Percentiles rank a stretch among this genome's conserved stretches.
These are phyloP conservation scores for Pseudococcus longispinus DNA, from an alignment of 2,888 invertebrate species.

Conservation along the genomic window DNA sequence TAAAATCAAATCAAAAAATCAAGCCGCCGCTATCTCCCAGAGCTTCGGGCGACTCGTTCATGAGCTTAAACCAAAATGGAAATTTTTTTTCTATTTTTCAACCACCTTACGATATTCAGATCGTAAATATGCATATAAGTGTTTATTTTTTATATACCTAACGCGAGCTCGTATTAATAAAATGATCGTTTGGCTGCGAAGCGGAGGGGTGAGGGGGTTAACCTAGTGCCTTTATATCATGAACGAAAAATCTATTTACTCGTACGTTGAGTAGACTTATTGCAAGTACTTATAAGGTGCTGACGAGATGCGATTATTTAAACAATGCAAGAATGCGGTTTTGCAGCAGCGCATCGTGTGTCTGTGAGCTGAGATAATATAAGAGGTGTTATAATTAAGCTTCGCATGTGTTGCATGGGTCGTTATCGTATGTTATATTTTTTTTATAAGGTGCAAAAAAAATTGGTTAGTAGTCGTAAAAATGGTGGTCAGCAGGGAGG, in stretches of 20 bases:
- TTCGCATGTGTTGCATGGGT: not conserved
- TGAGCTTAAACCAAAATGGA: not conserved
- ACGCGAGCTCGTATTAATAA: no score
- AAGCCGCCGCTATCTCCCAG: not conserved
- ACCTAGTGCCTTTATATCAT: not conserved
- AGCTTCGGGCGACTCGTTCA: not conserved
- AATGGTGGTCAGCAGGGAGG: not conserved
- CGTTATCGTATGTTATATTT: not conserved
- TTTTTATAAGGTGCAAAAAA: not conserved
- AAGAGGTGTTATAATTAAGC: constrained; percentile 1
- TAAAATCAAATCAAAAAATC: constrained; percentile 12
- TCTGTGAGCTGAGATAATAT: not conserved
- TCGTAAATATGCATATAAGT: not conserved
- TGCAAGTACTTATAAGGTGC: not conserved
- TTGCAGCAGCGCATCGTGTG: not conserved
- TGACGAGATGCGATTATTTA: not conserved
- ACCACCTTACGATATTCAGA: not conserved
- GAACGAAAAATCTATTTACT: not conserved
- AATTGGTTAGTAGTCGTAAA: not conserved
- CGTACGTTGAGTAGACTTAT: not conserved
- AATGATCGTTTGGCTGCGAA: not conserved
- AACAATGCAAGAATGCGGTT: constrained; percentile 22
- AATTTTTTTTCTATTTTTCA: not conserved
- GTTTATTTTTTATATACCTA: not conserved
- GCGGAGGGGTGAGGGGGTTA: not conserved